phyloP scores from a whole-genome alignment of 1,140 invertebrate species.

The Alviniconcha marisindica region DNA sequence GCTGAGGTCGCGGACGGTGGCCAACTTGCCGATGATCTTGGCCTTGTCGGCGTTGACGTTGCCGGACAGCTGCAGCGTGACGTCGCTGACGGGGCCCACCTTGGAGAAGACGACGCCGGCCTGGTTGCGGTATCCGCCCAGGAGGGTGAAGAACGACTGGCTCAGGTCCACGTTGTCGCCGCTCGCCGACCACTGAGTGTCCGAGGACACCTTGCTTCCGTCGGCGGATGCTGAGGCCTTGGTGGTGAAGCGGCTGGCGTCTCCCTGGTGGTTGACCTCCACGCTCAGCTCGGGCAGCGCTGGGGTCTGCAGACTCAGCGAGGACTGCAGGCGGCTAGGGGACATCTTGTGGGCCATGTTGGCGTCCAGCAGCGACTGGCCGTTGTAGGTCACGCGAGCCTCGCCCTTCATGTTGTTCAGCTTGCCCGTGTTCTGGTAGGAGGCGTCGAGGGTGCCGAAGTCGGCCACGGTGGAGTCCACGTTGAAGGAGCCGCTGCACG shows the following conservation, averaged over 20 bases:
- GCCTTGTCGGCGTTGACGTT: neutral
- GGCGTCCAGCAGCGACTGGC: slow-evolving; percentile 15
- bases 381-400: slow-evolving; percentile 3
- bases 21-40: slow-evolving; percentile 3
- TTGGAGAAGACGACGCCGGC: slow-evolving; percentile 6
- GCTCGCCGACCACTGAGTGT: neutral
- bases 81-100: neutral
- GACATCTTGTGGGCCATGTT: slow-evolving; percentile 1
- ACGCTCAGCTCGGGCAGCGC: slow-evolving; percentile 20
- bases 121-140: neutral
- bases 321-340: neutral
- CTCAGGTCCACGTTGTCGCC: slow-evolving; percentile 5
- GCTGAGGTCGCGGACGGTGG: neutral
- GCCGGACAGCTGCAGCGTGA: slow-evolving; percentile 4
- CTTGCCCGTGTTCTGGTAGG: slow-evolving; percentile 17
- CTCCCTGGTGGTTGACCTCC: slow-evolving; percentile 41
- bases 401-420: slow-evolving; percentile 29
- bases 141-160: neutral
- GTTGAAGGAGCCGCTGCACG: neutral
- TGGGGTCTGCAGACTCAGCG: neutral
- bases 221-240: neutral
- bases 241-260: slow-evolving; percentile 31
- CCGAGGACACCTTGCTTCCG: slow-evolving; percentile 11
- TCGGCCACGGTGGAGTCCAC: slow-evolving; percentile 25
- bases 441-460: slow-evolving; percentile 5